These are phyloP conservation scores for Strongylocentrotus purpuratus DNA, from an alignment of 35 echinoderm and acorn worm species.

Conservation along the genomic window DNA sequence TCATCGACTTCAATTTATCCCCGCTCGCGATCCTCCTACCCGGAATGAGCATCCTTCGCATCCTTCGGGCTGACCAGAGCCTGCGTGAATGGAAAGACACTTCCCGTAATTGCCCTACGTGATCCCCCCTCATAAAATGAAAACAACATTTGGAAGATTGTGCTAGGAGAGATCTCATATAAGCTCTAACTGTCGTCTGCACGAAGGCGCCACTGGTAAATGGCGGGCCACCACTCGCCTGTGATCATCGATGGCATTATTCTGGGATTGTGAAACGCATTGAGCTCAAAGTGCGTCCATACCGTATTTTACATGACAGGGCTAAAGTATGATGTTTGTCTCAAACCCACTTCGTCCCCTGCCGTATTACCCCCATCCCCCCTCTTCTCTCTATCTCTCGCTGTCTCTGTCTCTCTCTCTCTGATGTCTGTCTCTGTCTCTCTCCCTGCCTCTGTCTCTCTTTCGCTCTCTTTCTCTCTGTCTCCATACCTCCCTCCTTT, in stretches of 20 bases:
- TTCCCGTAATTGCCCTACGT: neutral
- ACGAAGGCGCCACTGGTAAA: neutral
- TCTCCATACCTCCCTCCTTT: neutral
- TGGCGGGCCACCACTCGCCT: neutral
- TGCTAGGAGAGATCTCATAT: neutral
- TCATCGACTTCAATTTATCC: slow-evolving; percentile 4
- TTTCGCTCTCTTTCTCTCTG: no score
- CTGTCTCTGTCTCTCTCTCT: neutral
- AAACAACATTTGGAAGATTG: neutral
- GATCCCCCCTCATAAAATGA: slow-evolving; percentile 8
- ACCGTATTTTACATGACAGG: neutral
- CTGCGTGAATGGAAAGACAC: neutral
- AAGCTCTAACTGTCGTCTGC: neutral
- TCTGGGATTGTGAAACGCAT: neutral
- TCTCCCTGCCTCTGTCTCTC: no score
- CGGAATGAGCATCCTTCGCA: slow-evolving; percentile 15
- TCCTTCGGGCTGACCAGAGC: neutral
- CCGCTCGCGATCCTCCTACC: neutral
- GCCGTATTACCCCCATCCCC: neutral
- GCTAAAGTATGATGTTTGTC: no score
- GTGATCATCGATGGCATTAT: neutral
- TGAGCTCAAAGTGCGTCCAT: neutral
- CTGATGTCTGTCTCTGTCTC: no score
- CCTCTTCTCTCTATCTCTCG: neutral
- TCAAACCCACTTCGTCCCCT: neutral